phyloP scores from a whole-genome alignment of 2,797 vertebrate species.

The Ctenosaura bakeri region DNA sequence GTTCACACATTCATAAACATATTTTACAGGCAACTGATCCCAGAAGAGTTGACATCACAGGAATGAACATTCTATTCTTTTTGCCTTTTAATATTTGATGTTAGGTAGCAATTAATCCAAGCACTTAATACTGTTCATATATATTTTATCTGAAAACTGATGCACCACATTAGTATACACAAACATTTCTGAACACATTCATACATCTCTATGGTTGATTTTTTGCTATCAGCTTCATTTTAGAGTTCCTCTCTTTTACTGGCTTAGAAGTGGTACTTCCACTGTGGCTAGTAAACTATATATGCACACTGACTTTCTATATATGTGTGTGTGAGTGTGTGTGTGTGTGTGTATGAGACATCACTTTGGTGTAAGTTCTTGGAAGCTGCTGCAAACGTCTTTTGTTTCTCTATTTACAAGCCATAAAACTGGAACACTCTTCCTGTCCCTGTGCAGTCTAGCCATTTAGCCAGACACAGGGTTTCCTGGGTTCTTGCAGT shows the following conservation, averaged over 20 bases:
- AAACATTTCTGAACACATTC: background rate
- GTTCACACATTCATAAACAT: background rate
- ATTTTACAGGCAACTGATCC: background rate
- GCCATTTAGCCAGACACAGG: background rate
- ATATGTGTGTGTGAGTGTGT: background rate
- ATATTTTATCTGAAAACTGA: background rate
- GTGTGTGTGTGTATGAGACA: background rate
- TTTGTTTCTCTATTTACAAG: conserved; percentile 42
- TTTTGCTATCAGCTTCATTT: background rate
- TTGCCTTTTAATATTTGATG: background rate
- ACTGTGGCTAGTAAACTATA: conserved; percentile 12
- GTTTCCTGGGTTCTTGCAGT: conserved; percentile 31
- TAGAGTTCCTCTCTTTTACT: background rate
- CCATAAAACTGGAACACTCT: conserved; percentile 22
- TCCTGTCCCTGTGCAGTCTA: conserved; percentile 36
- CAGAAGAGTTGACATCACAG: background rate
- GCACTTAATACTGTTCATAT: background rate
- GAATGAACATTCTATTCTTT: background rate
- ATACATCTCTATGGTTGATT: background rate
- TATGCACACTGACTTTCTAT: background rate
- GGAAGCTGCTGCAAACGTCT: background rate
- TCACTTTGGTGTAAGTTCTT: conserved; percentile 6
- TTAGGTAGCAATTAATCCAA: background rate
- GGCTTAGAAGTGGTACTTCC: conserved; percentile 8
- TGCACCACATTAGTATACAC: background rate